These are phyloP conservation scores for Trachelus tabidus DNA, from an alignment of 2,888 invertebrate species.

Conservation along the genomic window DNA sequence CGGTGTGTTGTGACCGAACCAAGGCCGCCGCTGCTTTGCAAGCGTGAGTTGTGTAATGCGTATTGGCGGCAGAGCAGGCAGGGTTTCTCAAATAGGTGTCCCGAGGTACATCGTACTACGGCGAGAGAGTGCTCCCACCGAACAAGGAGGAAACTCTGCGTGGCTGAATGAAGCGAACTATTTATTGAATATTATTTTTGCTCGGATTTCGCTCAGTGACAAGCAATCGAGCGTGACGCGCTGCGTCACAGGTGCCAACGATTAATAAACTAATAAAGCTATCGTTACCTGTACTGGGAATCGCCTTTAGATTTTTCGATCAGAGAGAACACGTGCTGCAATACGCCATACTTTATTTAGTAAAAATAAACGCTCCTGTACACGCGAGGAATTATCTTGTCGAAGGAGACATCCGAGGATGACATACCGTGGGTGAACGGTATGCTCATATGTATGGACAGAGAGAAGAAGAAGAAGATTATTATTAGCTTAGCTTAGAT, in stretches of 20 bases:
- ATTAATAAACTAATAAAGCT: background rate
- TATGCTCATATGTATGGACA: no score
- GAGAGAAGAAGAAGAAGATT: no score
- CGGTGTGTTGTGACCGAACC: conserved; percentile 37
- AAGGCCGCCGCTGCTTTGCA: conserved; percentile 51
- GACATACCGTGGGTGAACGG: no score
- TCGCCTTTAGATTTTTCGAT: no score
- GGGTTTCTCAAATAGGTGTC: conserved; percentile 22
- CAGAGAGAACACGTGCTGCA: no score
- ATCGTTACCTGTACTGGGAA: no score
- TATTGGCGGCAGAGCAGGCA: conserved; percentile 15
- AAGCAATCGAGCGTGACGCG: conserved; percentile 36
- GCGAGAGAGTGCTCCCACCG: background rate
- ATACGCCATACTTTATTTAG: no score
- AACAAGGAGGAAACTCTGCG: conserved; percentile 1
- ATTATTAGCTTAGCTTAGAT: conserved; percentile 7
- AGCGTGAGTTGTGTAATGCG: conserved; percentile 32
- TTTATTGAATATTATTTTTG: conserved; percentile 29
- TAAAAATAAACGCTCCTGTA: no score
- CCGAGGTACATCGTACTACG: no score
- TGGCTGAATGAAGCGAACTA: conserved; percentile 16
- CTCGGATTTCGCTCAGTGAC: conserved; percentile 33
- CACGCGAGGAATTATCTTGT: no score
- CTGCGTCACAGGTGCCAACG: conserved; percentile 22
- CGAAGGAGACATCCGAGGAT: no score